Conservation (phyloP, 2,113 vertebrate genomes). For the Sapajus apella region DNA sequence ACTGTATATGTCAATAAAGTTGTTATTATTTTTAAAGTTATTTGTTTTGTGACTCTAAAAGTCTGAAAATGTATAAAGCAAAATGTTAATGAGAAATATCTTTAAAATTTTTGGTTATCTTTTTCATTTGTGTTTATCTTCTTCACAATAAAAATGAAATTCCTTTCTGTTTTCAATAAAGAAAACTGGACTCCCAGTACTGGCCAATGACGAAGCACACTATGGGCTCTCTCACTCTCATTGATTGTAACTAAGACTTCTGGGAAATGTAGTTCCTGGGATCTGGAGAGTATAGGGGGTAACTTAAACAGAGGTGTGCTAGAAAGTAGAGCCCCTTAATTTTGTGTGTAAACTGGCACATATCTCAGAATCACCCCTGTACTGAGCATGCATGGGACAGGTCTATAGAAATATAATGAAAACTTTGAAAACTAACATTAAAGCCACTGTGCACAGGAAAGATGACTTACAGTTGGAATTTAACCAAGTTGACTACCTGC, state of each 20-base stretch:
- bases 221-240: background rate
- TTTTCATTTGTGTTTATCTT: background rate
- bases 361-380: background rate
- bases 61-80: background rate
- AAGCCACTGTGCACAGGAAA: background rate
- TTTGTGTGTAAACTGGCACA: background rate
- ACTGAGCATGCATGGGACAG: background rate
- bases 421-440: background rate
- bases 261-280: background rate
- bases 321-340: background rate
- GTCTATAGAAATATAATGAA: background rate
- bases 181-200: background rate
- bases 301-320: background rate
- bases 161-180: constrained; percentile 14
- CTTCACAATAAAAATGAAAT: constrained; percentile 10
- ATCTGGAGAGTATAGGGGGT: background rate
- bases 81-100: background rate
- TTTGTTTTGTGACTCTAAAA: background rate
- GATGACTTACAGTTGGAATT: background rate
- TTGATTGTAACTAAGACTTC: background rate
- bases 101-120: background rate
- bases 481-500: background rate
- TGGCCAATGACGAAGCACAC: background rate
- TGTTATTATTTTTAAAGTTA: background rate
- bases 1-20: background rate